Evolutionary conservation across 2,888 invertebrate genomes (phyloP).

Genomic region (Eristalinus sepulchralis): DNA sequence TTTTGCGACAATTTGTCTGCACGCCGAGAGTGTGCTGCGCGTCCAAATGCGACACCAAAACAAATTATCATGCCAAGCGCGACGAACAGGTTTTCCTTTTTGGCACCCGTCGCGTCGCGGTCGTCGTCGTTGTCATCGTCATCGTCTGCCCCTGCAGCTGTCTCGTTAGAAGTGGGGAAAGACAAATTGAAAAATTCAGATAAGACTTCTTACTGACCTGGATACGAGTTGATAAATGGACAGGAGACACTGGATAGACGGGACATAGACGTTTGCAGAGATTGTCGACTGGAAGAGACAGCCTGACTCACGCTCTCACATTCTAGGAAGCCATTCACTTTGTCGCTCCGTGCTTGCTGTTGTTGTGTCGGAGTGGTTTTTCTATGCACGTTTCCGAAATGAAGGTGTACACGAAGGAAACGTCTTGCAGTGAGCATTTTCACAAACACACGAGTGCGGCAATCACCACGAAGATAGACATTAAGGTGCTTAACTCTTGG

Average conservation of each 20-base stretch:
- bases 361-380: constrained; percentile 4
- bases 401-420: constrained; percentile 63
- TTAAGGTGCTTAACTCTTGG: constrained; percentile 64
- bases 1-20: constrained; percentile 32
- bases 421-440: constrained; percentile 8
- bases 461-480: constrained; percentile 40
- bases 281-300: constrained; percentile 1
- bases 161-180: neutral
- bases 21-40: neutral
- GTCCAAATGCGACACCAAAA: neutral
- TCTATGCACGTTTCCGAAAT: constrained; percentile 41
- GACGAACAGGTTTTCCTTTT: constrained; percentile 41
- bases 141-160: neutral
- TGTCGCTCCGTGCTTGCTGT: neutral
- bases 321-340: constrained; percentile 60
- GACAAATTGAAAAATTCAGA: constrained; percentile 31
- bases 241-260: constrained; percentile 57
- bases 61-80: constrained; percentile 34
- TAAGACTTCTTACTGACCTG: constrained; percentile 70
- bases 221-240: constrained; percentile 59
- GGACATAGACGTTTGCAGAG: constrained; percentile 44
- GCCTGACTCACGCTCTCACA: constrained; percentile 14
- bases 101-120: neutral
- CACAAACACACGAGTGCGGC: constrained; percentile 6
- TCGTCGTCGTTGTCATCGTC: too few relatives aligned